Base-by-base conservation (phyloP, 2,113 vertebrate genomes). In the Sylvicapra grimmia region DNA sequence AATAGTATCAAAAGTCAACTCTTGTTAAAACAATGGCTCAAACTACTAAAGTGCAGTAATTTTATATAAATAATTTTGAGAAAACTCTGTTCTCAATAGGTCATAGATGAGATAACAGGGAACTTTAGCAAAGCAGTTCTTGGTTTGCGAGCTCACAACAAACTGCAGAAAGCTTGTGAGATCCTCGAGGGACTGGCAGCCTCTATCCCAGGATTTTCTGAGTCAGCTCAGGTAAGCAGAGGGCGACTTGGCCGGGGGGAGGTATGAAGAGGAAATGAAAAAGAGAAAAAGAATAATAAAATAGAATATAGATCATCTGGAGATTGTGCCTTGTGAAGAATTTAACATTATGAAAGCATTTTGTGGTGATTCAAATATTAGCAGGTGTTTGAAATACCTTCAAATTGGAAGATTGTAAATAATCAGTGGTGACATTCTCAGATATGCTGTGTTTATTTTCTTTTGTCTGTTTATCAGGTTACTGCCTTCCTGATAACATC, bases 191-290 rank as follows among this genome's bases (percentile, higher is more conserved):
- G 68, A 18, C 29, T 98, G 58, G 84, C 59, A 12, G 65, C 90
- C 58, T 23, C 27, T 40, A 54, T 58, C 16, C 79, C 68, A 8
- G 31, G n/a, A 16, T 93, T 96, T 36, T 90, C 94, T 7, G 61
- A 79, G 4, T 68, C 89, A 53, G 44, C 93, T 79, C 97, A 98
- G 97, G 98, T 98, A 88, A 90, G 83, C 53, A 47, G 40, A 53
- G 11, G 44, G 3, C 3, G 14, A 77, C 9, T 21, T 15, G 44
- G 16, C 18, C 2, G 14, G 31, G 80, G 23, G 58, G 25, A 47
- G 65, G 2, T 1, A 36, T 9, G 25, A 51, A 59, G 15, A 31
- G 86, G 40, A 72, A 77, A n/a, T 10, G 15, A n/a, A 90, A 75
- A 72, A n/a, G 31, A 44, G 36, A 51, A 75, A 59, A 85, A 5